phyloP scores from a whole-genome alignment of 2,888 invertebrate genomes.

The Pseudococcus longispinus region DNA sequence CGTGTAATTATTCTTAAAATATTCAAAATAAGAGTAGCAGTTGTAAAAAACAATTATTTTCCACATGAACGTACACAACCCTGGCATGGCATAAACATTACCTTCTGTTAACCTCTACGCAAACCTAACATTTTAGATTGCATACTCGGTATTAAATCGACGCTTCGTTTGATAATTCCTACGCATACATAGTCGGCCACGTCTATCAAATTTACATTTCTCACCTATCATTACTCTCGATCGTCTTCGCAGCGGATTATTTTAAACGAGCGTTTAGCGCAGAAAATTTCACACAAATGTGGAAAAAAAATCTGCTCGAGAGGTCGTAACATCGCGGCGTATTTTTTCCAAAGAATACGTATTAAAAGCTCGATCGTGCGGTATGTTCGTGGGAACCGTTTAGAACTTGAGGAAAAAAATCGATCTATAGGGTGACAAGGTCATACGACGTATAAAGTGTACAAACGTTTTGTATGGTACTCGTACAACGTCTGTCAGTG shows the following conservation, averaged over 20 bases:
- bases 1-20: conserved; percentile 1
- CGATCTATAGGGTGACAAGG: not conserved
- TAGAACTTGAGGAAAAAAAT: not conserved
- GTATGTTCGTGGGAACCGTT: conserved; percentile 2
- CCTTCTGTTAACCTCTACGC: not conserved
- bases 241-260: not conserved
- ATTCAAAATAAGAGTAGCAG: not conserved
- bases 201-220: conserved; percentile 37
- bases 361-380: conserved; percentile 18
- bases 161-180: not conserved
- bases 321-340: not conserved
- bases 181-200: not conserved
- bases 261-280: not conserved
- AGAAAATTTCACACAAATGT: conserved; percentile 26
- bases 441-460: not conserved
- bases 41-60: conserved; percentile 10
- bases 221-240: conserved; percentile 30
- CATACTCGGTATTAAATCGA: not conserved
- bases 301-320: not conserved
- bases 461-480: not conserved
- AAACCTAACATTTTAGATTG: not conserved
- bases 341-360: not conserved
- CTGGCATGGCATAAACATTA: not conserved
- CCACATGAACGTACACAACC: conserved; percentile 31
- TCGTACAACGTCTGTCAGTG: not conserved